Evolutionary conservation across 2,113 vertebrate genomes (phyloP).

Genomic region (Hippocampus guttulatus): DNA sequence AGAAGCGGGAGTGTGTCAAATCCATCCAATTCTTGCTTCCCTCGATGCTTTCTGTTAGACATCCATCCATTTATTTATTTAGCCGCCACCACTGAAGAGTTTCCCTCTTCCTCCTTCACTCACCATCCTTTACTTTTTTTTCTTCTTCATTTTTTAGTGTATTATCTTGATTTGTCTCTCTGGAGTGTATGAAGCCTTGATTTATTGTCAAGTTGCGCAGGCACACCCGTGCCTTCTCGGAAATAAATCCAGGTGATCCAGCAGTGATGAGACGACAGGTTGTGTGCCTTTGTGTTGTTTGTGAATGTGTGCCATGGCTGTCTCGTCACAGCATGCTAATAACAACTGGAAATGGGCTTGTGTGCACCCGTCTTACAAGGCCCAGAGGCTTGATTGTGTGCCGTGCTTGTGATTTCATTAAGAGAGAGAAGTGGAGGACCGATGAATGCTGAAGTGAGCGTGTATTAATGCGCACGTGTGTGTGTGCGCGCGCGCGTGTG

Average conservation of each 20-base stretch:
- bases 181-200: slow-evolving; percentile 54
- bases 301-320: slow-evolving; percentile 20
- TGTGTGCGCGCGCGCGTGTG: slow-evolving; percentile 5
- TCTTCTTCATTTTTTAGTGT: slow-evolving; percentile 37
- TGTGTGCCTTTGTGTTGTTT: slow-evolving; percentile 35
- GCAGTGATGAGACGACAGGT: slow-evolving; percentile 53
- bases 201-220: slow-evolving; percentile 55
- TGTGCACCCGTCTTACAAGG: slow-evolving; percentile 44
- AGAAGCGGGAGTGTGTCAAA: slow-evolving; percentile 28
- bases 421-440: slow-evolving; percentile 40
- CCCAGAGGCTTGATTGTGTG: slow-evolving; percentile 49
- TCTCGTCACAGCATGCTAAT: slow-evolving; percentile 54
- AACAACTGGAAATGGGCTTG: slow-evolving; percentile 54
- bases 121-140: background rate
- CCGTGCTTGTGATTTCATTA: slow-evolving; percentile 53
- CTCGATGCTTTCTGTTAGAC: slow-evolving; percentile 12
- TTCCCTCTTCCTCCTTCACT: slow-evolving; percentile 6
- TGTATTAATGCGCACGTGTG: slow-evolving; percentile 6
- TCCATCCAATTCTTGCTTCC: slow-evolving; percentile 22
- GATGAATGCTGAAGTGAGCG: slow-evolving; percentile 33
- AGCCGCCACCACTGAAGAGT: slow-evolving; percentile 17
- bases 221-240: slow-evolving; percentile 42
- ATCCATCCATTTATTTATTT: slow-evolving; percentile 41
- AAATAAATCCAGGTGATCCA: slow-evolving; percentile 65
- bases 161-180: slow-evolving; percentile 55